Percentiles rank a stretch among this genome's conserved stretches.
phyloP scores from a whole-genome alignment of 2,113 vertebrate genomes.

The Rousettus leschenaultii region DNA sequence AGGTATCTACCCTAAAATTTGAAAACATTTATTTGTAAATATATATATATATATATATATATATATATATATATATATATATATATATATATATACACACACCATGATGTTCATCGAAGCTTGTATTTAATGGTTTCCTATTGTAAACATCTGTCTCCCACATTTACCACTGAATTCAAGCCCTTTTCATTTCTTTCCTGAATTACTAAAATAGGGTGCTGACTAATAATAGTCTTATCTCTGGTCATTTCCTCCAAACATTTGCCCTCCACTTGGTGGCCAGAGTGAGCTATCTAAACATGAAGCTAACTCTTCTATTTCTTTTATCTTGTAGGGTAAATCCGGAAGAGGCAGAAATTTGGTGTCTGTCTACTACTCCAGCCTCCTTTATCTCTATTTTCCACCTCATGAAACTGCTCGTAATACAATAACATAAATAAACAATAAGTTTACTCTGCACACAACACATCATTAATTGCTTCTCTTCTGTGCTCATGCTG shows the following conservation, averaged over 20 bases:
- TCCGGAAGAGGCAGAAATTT: not conserved
- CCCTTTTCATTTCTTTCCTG: not conserved
- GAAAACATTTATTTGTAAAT: too few relatives aligned
- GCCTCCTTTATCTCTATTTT: not conserved
- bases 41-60: too few relatives aligned
- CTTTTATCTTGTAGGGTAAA: not conserved
- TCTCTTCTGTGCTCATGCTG: not conserved
- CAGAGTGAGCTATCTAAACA: not conserved
- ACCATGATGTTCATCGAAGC: too few relatives aligned
- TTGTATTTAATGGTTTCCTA: not conserved
- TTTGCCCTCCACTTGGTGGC: not conserved
- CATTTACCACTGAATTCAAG: not conserved
- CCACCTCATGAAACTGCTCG: not conserved
- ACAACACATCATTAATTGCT: not conserved
- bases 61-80: too few relatives aligned
- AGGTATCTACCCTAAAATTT: too few relatives aligned
- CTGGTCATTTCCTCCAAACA: conserved; percentile 3
- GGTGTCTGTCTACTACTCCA: not conserved
- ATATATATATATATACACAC: too few relatives aligned
- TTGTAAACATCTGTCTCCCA: not conserved
- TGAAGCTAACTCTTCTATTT: not conserved
- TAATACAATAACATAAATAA: not conserved
- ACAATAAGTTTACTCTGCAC: not conserved
- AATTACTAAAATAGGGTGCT: not conserved
- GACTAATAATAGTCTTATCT: not conserved